phyloP scores from a whole-genome alignment of 30 jellyfish, hydroid and myxozoan species.

The Catostylus mosaicus region DNA sequence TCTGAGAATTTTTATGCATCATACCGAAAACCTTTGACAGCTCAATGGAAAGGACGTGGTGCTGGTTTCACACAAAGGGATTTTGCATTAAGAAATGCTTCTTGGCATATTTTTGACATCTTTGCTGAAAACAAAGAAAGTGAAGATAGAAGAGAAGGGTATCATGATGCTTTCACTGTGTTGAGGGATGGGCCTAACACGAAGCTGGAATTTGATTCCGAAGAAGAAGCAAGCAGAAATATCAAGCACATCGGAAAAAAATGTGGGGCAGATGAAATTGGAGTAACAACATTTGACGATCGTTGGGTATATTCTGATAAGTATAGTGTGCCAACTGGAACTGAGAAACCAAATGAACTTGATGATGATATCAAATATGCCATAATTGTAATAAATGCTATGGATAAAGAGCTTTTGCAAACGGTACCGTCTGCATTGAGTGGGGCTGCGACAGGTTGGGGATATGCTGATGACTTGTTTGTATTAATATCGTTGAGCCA shows the following conservation, averaged over 20 bases:
- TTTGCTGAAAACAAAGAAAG: conserved; percentile 59
- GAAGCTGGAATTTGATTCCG: conserved; percentile 34
- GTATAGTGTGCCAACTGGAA: conserved; percentile 40
- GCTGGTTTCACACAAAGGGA: conserved; percentile 65
- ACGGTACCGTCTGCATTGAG: conserved; percentile 73
- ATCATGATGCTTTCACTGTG: conserved; percentile 24
- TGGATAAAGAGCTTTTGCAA: conserved; percentile 60
- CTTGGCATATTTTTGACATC: conserved; percentile 63
- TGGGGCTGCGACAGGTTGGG: conserved; percentile 72
- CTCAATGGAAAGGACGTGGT: conserved; percentile 72
- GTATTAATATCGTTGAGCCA: conserved; percentile 59
- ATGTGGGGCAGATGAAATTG: conserved; percentile 59
- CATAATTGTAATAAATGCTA: conserved; percentile 28
- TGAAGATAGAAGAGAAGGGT: conserved; percentile 66
- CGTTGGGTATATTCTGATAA: conserved; percentile 54
- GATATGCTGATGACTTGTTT: conserved; percentile 55
- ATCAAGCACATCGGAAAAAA: conserved; percentile 36
- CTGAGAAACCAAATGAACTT: conserved; percentile 33
- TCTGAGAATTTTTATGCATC: conserved; percentile 59
- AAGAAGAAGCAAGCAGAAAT: conserved; percentile 38
- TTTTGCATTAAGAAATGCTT: conserved; percentile 60
- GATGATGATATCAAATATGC: conserved; percentile 44
- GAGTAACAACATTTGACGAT: conserved; percentile 40
- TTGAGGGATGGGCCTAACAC: conserved; percentile 56
- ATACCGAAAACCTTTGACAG: conserved; percentile 33